These are phyloP conservation scores for Ophonus ardosiacus DNA, from an alignment of 2,888 invertebrate genomes.

Conservation along the genomic window DNA sequence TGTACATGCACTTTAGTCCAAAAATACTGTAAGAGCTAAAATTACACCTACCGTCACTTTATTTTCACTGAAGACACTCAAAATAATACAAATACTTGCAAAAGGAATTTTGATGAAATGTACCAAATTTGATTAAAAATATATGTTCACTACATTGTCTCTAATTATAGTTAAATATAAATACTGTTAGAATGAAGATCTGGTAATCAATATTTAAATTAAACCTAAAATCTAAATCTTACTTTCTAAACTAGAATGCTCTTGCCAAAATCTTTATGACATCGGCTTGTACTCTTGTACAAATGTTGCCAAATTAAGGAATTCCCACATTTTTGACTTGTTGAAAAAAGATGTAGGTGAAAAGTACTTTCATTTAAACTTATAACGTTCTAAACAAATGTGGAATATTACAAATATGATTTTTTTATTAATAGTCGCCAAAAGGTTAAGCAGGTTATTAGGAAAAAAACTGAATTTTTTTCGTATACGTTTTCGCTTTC, in stretches of 20 bases:
- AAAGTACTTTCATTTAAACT: no score
- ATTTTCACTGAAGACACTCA: neutral
- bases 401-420: no score
- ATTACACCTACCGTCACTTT: neutral
- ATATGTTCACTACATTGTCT: no score
- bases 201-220: no score
- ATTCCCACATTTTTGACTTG: neutral
- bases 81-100: neutral
- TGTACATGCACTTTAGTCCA: conserved; percentile 16
- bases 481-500: neutral
- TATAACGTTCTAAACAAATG: no score
- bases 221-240: neutral
- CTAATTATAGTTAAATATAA: no score
- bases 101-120: conserved; percentile 8
- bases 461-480: neutral
- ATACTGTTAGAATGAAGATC: no score
- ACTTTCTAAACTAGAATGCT: neutral
- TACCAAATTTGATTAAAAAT: neutral
- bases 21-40: conserved; percentile 11
- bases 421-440: neutral
- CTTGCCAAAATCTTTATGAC: neutral
- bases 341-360: neutral
- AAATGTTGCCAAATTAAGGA: neutral
- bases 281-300: neutral
- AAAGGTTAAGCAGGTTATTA: neutral